Percentiles rank a stretch among this genome's conserved stretches.
Conservation (phyloP, 1,140 invertebrate species). For the Pectinophora gossypiella region DNA sequence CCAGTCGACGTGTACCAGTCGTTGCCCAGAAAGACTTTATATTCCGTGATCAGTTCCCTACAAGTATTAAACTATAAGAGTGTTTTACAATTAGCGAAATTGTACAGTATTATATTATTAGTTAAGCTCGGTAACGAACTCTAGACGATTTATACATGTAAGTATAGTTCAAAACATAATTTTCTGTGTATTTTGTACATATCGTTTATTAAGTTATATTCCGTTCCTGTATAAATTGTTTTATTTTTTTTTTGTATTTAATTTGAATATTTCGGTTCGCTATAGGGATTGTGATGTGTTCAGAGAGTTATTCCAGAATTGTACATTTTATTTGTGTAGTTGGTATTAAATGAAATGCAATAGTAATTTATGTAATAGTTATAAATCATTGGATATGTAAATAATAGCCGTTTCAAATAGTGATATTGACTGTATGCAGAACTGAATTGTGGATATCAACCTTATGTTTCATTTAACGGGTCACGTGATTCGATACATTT, state of each 20-base stretch:
- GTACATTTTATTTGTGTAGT: constrained; percentile 69
- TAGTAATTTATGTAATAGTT: constrained; percentile 73
- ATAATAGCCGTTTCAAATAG: constrained; percentile 54
- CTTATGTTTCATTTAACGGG: constrained; percentile 14
- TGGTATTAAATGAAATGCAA: constrained; percentile 65
- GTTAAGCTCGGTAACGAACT: constrained; percentile 55
- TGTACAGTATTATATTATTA: constrained; percentile 73
- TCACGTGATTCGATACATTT: constrained; percentile 41
- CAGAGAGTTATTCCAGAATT: constrained; percentile 52
- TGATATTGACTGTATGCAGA: constrained; percentile 32
- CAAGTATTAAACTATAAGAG: constrained; percentile 53
- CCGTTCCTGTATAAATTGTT: constrained; percentile 70
- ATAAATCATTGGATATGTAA: constrained; percentile 60
- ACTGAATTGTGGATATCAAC: constrained; percentile 42
- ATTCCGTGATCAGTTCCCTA: constrained; percentile 53
- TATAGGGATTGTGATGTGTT: constrained; percentile 71
- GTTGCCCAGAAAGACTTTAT: constrained; percentile 43
- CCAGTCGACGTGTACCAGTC: constrained; percentile 30
- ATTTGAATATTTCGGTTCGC: constrained; percentile 55
- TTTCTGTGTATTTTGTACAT: constrained; percentile 70
- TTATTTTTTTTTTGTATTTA: constrained; percentile 55
- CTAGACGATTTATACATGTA: constrained; percentile 47
- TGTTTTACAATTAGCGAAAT: constrained; percentile 70
- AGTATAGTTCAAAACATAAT: constrained; percentile 51
- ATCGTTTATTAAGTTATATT: constrained; percentile 69